These are phyloP conservation scores for Fratercula arctica DNA, from an alignment of 2,797 vertebrate species.

Conservation along the genomic window DNA sequence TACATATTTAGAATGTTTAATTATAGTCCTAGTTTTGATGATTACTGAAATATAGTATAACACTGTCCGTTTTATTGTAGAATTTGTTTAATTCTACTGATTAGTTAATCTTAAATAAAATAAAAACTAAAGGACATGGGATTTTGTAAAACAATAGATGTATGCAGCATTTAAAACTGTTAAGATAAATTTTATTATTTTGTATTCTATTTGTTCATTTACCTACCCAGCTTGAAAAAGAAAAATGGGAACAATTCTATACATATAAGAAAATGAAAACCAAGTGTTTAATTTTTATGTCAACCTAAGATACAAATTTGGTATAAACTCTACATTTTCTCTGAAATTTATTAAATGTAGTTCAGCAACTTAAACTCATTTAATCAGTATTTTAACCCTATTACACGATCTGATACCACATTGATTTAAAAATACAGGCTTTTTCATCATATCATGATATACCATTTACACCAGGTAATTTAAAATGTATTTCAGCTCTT, in stretches of 20 bases:
- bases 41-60: neutral
- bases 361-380: neutral
- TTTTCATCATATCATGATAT: neutral
- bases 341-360: neutral
- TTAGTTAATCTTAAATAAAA: neutral
- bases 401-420: neutral
- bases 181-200: neutral
- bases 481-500: neutral
- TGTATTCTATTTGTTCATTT: neutral
- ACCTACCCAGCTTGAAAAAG: neutral
- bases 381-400: slow-evolving; percentile 29
- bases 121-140: neutral
- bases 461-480: neutral
- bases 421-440: neutral
- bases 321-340: neutral
- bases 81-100: neutral
- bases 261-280: neutral
- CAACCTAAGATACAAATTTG: neutral
- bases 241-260: neutral
- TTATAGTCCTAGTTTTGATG: neutral
- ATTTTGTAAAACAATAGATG: neutral
- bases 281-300: neutral
- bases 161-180: neutral
- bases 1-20: neutral
- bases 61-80: neutral